Base-by-base conservation (phyloP, 1,140 invertebrate genomes). In the Leucophenga varia region DNA sequence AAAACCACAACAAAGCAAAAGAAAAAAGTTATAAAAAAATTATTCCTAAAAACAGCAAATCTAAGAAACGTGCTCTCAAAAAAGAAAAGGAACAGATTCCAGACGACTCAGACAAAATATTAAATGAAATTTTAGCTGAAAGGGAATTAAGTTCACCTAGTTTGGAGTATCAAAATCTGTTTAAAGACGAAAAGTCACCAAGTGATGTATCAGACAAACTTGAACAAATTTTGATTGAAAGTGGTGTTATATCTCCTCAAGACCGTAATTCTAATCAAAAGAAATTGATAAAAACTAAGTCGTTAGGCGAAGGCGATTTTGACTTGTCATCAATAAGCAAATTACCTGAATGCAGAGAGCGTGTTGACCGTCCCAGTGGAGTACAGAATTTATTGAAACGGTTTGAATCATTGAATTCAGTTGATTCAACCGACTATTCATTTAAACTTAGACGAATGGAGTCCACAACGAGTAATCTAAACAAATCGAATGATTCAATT, bases 131-230 rank as follows among this genome's bases (percentile, higher is more conserved):
- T 7, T 43, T 74, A 2, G 57, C 49, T 3, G 58, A 54, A n/a
- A 61, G 55, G 5, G 59, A 41, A 1, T 39, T 36, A 13, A 57
- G 68, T 12, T 74, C 71, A 2, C 71, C 71, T 14, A 74, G 71
- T 13, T 54, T 55, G 3, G 71, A 74, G 2, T 74, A 72, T 55
- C 55, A 70, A 18, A 43, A 69, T 3, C 48, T 74, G 5, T 74
- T 74, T 10, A 54, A 61, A 14, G 71, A 70, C 19, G 71, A 74
- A 46, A 72, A 72, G 31, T 74, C 71, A 0, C 71, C 71, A 3
- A 74, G 71, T 40, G 71, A 74, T 51, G 42, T 74, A 8, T 74
- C 71, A 10, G 71, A 74, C 36, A 74, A 72, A 40, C 67, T 74
- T 20, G 71, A 74, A 40, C 55, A 52, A 1, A 71, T 74, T 8